Conservation (phyloP, 1,140 invertebrate species). For the Drosophila nigromelanica region DNA sequence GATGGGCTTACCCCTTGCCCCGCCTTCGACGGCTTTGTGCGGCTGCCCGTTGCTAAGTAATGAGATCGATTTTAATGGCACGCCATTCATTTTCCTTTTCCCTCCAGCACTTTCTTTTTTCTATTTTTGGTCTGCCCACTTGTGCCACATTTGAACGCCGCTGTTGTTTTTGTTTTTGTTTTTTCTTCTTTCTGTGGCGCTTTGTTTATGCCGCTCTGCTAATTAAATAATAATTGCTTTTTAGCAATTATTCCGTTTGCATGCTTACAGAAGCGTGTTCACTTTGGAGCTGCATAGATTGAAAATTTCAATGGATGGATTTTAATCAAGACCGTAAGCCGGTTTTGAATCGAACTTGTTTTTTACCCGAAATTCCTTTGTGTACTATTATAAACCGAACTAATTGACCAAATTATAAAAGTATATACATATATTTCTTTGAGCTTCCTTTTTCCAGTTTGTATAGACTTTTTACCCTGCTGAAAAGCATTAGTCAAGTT, state of each 20-base stretch:
- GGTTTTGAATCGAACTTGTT: too few relatives aligned
- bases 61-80: conserved; percentile 70
- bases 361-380: too few relatives aligned
- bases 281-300: conserved; percentile 4
- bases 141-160: conserved; percentile 50
- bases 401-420: too few relatives aligned
- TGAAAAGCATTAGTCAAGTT: too few relatives aligned
- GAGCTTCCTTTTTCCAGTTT: too few relatives aligned
- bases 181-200: too few relatives aligned
- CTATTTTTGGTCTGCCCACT: conserved; percentile 30
- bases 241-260: conserved; percentile 42
- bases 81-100: conserved; percentile 30
- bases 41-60: conserved; percentile 70
- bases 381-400: too few relatives aligned
- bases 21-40: conserved; percentile 52
- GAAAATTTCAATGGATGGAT: neutral
- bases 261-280: conserved; percentile 17
- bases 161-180: conserved; percentile 21
- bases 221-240: conserved; percentile 69
- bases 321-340: neutral
- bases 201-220: conserved; percentile 46
- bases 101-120: conserved; percentile 12
- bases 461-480: too few relatives aligned
- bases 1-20: conserved; percentile 14
- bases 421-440: too few relatives aligned